Evolutionary conservation across 2,113 vertebrate species (phyloP), one percentile per base, ranked within the genome.

Genomic region (Genyomyrus donnyi): DNA sequence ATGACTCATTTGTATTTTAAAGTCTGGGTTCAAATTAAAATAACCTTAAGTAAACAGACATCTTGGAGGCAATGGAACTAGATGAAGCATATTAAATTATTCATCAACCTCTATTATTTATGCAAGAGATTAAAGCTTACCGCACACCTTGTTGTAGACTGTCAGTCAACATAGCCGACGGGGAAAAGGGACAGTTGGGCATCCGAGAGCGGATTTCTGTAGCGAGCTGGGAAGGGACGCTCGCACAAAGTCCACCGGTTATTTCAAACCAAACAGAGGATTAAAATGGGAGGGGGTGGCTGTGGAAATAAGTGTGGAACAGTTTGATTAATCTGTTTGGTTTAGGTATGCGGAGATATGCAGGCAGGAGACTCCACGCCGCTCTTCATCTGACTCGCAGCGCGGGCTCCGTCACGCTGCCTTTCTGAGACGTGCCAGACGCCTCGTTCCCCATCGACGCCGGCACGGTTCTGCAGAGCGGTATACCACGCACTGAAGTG

Each of bases 31-130:
- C 94, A 95, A 95, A 96, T 95, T 94, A 95, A 95, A 95, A 95
- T 95, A 96, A 95, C 95, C 94, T 95, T 94, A 91, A 92, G 94
- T 94, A 96, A 95, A 95, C 94, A 95, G 77, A 93, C 92, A 93
- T 92, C 93, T 92, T 74, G 91, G 89, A 94, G 94, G 94, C 92
- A 92, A 91, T 92, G 91, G 93, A 92, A 95, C 91, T 90, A 95
- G 94, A 93, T 91, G 92, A 94, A 93, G 93, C 91, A 93, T 91
- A 93, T 93, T 96, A 92, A 96, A 96, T 96, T 95, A 96, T 96
- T 96, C 94, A 96, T 96, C 93, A 94, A 91, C 90, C 91, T 95
- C 90, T 93, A 96, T 96, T 95, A 96, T 96, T 96, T 94, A 96
- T 96, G 95, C 94, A 94, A 88, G 91, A 95, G 95, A 96, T 96